Evolutionary conservation across 2,888 invertebrate genomes (phyloP), one percentile per base, ranked within the genome.

Genomic region (Himalopsyche kuldschensis): DNA sequence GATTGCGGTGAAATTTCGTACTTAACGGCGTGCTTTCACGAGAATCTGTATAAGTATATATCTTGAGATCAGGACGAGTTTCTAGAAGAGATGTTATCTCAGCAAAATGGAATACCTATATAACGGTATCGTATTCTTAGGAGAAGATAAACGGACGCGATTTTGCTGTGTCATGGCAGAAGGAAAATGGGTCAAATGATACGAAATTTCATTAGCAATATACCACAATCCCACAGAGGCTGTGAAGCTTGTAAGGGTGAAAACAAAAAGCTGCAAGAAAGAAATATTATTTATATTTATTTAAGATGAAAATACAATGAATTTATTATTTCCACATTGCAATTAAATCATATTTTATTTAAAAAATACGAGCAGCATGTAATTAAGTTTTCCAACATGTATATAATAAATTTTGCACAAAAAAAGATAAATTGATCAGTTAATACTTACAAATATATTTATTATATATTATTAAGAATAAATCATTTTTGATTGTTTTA

Each of bases 141-240:
- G 55, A 5, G 63, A 80, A 69, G 80, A 80, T 46, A 69, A 80
- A 80, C 80, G 80, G 41, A 32, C 27, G 27, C 35, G 41, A 35
- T 32, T 35, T 31, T 27, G 80, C 80, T 75, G 27, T 27, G 69
- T 80, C 35, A 69, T 69, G 55, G 41, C 24, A 17, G 15, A 27
- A 69, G 11, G 69, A n/a, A 80, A 80, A 41, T 80, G 63, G 80
- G 75, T 69, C 80, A 41, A 69, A 46, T 75, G 80, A 80, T 80
- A 69, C 35, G 55, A 80, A 80, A 69, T 80, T 80, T 80, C 80
- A 80, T 80, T 80, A 80, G 80, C 69, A 80, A 32, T 75, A 75
- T 75, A 55, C 20, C 63, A 63, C 32, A 30, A 47, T 31, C 47
- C 63, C 20, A 15, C 55, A 55, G 20, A 8, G 55, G 55, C 55